These are phyloP conservation scores for Horisme vitalbata DNA, from an alignment of 2,888 invertebrate species.

Conservation along the genomic window DNA sequence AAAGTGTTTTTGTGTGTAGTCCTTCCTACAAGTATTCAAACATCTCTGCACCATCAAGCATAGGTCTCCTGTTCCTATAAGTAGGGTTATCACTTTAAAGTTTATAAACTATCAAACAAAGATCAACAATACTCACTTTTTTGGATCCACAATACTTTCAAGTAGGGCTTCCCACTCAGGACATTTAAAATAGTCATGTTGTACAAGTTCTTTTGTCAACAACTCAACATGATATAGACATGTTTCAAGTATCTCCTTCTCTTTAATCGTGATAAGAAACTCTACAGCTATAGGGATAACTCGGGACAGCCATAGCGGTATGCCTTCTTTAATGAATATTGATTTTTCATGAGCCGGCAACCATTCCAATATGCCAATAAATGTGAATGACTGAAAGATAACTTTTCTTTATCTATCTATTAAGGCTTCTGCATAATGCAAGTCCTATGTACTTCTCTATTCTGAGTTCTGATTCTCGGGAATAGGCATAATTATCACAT, in stretches of 20 bases:
- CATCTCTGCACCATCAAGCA: no score
- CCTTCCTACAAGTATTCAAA: no score
- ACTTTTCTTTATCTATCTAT: no score
- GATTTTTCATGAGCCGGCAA: conserved; percentile 56
- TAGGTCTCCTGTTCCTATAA: no score
- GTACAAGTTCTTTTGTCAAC: conserved; percentile 61
- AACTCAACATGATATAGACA: conserved; percentile 62
- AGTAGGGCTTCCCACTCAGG: conserved; percentile 64
- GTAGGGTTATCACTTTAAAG: no score
- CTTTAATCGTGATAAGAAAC: not conserved
- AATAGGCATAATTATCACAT: no score
- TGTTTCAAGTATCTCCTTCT: not conserved
- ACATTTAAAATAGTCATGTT: conserved; percentile 60
- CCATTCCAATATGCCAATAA: conserved; percentile 51
- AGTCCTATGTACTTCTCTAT: no score
- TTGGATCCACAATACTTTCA: conserved; percentile 55
- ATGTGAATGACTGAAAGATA: conserved; percentile 32
- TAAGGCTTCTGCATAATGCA: no score
- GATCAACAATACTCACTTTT: conserved; percentile 52
- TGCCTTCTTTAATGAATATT: conserved; percentile 59
- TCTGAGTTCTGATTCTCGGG: no score
- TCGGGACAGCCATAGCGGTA: conserved; percentile 73
- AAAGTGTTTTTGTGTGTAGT: no score
- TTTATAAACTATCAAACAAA: no score
- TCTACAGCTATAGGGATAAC: conserved; percentile 69